These are phyloP conservation scores for Python bivittatus DNA, from an alignment of 2,113 vertebrate species.

Conservation along the genomic window DNA sequence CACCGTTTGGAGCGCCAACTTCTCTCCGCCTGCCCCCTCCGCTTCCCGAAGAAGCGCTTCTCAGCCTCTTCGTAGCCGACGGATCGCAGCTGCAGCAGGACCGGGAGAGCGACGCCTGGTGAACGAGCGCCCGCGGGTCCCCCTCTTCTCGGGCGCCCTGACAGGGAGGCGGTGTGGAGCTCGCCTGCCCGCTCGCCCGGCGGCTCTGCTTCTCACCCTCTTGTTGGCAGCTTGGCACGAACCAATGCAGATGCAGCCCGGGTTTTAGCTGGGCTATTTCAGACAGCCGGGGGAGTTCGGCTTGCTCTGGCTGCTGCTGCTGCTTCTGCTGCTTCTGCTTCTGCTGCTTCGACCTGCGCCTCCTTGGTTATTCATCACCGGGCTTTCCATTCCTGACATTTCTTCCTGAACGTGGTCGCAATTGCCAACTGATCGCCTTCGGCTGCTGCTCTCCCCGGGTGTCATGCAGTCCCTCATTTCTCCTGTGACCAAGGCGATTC, in stretches of 20 bases:
- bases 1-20: slow-evolving; percentile 7
- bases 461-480: slow-evolving; percentile 97
- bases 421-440: background rate
- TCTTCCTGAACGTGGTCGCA: background rate
- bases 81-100: slow-evolving; percentile 13
- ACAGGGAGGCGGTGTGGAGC: background rate
- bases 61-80: slow-evolving; percentile 4
- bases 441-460: slow-evolving; percentile 70
- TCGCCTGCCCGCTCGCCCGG: background rate
- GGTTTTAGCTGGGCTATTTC: slow-evolving; percentile 38
- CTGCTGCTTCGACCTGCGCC: background rate
- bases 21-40: background rate
- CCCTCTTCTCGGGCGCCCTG: background rate
- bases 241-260: slow-evolving; percentile 68
- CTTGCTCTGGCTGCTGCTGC: background rate
- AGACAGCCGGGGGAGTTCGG: slow-evolving; percentile 7
- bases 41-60: slow-evolving; percentile 12
- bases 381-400: background rate
- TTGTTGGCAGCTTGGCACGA: slow-evolving; percentile 63
- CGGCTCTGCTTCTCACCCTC: background rate
- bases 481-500: slow-evolving; percentile 94
- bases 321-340: background rate
- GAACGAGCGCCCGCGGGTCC: background rate
- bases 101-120: slow-evolving; percentile 33
- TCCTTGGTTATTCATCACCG: background rate